Percentiles rank a stretch among this genome's conserved stretches.
Conservation (phyloP, 2,113 vertebrate genomes). For the Dipodomys stephensi region DNA sequence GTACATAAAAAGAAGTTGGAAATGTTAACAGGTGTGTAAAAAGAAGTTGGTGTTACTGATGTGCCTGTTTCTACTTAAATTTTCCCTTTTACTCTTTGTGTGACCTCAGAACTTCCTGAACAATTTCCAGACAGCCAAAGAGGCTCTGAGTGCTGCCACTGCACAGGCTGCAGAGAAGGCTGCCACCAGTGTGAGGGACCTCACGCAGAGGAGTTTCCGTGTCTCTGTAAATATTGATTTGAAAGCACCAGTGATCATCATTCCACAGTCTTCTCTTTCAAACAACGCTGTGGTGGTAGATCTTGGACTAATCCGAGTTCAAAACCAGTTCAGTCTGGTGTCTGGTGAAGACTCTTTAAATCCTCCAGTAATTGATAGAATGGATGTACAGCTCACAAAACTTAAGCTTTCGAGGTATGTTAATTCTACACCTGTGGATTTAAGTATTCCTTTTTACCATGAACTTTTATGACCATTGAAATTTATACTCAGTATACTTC, state of each 20-base stretch:
- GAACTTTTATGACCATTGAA: slow-evolving; percentile 10
- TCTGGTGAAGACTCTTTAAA: slow-evolving; percentile 84
- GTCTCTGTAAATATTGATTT: slow-evolving; percentile 92
- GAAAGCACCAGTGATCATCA: slow-evolving; percentile 95
- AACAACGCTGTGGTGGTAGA: slow-evolving; percentile 92
- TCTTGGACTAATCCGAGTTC: slow-evolving; percentile 94
- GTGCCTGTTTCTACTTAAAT: background rate
- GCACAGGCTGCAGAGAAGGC: slow-evolving; percentile 92
- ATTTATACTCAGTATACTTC: background rate
- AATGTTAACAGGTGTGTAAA: background rate
- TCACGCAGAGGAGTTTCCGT: slow-evolving; percentile 96
- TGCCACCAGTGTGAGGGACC: slow-evolving; percentile 93
- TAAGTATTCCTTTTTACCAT: background rate
- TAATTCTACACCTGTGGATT: background rate
- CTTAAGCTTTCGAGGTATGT: slow-evolving; percentile 94
- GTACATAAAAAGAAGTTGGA: background rate
- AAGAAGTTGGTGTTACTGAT: background rate
- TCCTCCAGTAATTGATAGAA: slow-evolving; percentile 93
- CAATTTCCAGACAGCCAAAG: slow-evolving; percentile 94
- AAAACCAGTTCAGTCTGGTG: slow-evolving; percentile 91
- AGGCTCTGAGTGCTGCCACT: slow-evolving; percentile 90
- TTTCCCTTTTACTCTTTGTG: slow-evolving; percentile 29
- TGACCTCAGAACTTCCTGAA: slow-evolving; percentile 92
- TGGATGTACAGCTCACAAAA: slow-evolving; percentile 93
- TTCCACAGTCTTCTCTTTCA: slow-evolving; percentile 94